Evolutionary conservation across 2,888 invertebrate genomes (phyloP), one percentile per base, ranked within the genome.

Genomic region (Noctua janthe): DNA sequence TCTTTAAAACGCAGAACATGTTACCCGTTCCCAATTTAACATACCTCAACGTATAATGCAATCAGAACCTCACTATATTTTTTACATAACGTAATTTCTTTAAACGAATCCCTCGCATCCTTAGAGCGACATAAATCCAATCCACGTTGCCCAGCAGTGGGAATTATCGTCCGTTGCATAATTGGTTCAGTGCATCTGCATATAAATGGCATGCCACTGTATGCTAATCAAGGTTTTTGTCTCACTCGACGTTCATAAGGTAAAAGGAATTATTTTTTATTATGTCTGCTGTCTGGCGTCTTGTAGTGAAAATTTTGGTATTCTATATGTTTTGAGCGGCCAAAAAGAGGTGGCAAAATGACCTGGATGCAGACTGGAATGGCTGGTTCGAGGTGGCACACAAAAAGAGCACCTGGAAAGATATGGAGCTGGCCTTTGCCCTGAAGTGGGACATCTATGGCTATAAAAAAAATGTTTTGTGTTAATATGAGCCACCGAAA

Each of bases 151-250:
- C 85, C 84, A 83, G 78, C 62, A 77, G 79, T 87, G 85, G 83
- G 82, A 88, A 89, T 89, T 83, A 88, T 79, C 82, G 76, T 88
- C 83, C 59, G 64, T 35, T 73, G 87, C 81, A 87, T 91, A 91
- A 91, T 91, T 90, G 88, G 86, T 78, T 87, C 72, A 73, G 76
- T 72, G 84, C 85, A 90, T 90, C 90, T 90, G 90, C 90, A 90
- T 90, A 88, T 87, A 90, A 87, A 90, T 90, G 89, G 76, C 69
- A 81, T 66, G 71, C 76, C 71, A 81, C 86, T 89, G 62, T 80
- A 86, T 83, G 86, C 85, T 85, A 87, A 89, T 87, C 76, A 70
- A 43, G 59, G 74, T 81, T 81, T 82, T 78, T 87, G 76, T 86
- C 70, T 82, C 74, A 67, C 73, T 78, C 81, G n/a, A 62, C 71